Evolutionary conservation across 2,797 vertebrate species (phyloP).

Genomic region (Antennarius maculatus): DNA sequence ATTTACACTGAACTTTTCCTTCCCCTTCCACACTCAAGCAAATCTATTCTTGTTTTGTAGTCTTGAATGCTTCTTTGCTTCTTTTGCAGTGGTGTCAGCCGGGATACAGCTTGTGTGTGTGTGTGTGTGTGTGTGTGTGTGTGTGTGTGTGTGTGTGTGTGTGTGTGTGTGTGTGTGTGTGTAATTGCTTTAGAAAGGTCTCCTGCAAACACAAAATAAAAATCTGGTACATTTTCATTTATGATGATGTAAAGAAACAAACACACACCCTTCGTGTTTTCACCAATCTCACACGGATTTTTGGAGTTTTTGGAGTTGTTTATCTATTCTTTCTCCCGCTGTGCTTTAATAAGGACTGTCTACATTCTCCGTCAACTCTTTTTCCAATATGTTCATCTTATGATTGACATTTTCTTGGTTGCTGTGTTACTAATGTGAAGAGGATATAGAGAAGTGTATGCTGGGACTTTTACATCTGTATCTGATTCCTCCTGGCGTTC

Average conservation of each 20-base stretch:
- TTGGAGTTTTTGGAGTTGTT: neutral
- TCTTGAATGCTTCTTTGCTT: slow-evolving; percentile 7
- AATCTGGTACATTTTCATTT: no score
- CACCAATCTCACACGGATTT: neutral
- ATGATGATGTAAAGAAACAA: slow-evolving; percentile 1
- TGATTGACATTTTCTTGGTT: slow-evolving; percentile 7
- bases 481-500: slow-evolving; percentile 8
- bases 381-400: neutral
- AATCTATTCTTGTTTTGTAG: neutral
- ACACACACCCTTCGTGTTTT: slow-evolving; percentile 13
- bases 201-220: slow-evolving; percentile 21
- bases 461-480: neutral
- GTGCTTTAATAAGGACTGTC: slow-evolving; percentile 15
- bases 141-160: slow-evolving; percentile 25
- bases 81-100: slow-evolving; percentile 39
- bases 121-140: slow-evolving; percentile 25
- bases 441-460: neutral
- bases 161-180: slow-evolving; percentile 31
- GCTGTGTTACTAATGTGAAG: neutral
- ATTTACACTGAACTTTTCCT: slow-evolving; percentile 19
- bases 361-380: neutral
- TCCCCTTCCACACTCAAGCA: neutral
- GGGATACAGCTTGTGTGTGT: slow-evolving; percentile 36
- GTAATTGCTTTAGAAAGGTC: slow-evolving; percentile 48
- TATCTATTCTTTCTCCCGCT: neutral